Base-by-base conservation (phyloP, 2,888 invertebrate species). In the Synanthedon tipuliformis region DNA sequence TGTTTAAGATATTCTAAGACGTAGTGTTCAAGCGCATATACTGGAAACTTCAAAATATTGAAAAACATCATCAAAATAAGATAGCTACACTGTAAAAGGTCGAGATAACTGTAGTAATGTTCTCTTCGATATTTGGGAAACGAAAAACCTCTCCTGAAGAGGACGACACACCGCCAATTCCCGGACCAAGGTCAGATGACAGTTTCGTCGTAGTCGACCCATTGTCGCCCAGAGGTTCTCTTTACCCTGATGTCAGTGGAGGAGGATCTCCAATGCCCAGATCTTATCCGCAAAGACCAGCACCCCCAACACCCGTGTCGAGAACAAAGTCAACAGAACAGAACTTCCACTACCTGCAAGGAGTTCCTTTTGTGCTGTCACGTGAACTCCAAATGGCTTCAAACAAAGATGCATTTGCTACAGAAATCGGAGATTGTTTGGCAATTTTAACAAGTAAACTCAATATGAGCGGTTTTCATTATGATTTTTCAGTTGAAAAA, bases 301-400 rank as follows among this genome's bases (percentile, higher is more conserved):
- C 83, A 1, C 85, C 84, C 0, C 66, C 73, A 2, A 64, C 73
- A 1, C 82, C 84, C 0, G 57, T 63, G 3, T 61, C 62, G 1
- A 67, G 63, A 51, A 54, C 63, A 3, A 57, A 49, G 2, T 18
- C 60, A 7, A 59, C 69, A 50, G 86, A 85, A 45, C 74, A 69
- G 3, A 68, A 71, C 4, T 84, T 87, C 57, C 83, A 86, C 65
- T 89, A 89, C 57, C 68, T 90, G 7, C 88, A 83, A 62, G 88
- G 87, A 41, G 89, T 90, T 1, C 90, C 90, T 0, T 90, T 90
- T 59, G 71, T 81, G 15, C 62, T 90, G 57, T 83, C 83, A 2
- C 80, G 80, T 56, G 81, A 85, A 50, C 69, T 90, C 8, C 78
- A 86, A 61, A 74, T 82, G 68, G 78, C 75, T 7, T 63, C 80